phyloP scores from a whole-genome alignment of 2,888 invertebrate species.

The Lepidonotus clava region DNA sequence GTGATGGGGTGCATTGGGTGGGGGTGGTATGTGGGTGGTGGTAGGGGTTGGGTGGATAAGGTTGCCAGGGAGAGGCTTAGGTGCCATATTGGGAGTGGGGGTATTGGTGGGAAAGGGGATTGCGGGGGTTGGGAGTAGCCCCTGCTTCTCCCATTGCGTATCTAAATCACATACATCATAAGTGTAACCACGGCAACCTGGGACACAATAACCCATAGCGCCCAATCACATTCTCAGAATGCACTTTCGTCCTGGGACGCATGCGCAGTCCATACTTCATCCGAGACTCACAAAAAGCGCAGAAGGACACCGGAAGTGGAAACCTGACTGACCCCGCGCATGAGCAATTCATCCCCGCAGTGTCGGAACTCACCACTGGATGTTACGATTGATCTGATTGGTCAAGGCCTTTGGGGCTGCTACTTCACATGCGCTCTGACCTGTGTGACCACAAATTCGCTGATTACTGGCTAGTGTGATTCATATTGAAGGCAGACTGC shows the following conservation, averaged over 20 bases:
- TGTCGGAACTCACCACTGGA: too few species aligned
- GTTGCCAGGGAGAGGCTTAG: too few species aligned
- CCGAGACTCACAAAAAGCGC: too few species aligned
- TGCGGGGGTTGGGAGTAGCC: background rate
- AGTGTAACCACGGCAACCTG: background rate
- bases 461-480: background rate
- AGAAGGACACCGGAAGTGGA: too few species aligned
- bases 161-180: background rate
- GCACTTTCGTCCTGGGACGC: background rate
- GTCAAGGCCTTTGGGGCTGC: background rate
- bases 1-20: too few species aligned
- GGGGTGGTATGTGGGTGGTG: too few species aligned
- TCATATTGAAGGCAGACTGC: too few species aligned
- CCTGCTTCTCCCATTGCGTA: background rate
- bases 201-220: background rate
- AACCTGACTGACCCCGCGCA: too few species aligned
- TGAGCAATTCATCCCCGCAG: background rate
- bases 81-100: too few species aligned
- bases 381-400: slow-evolving; percentile 12
- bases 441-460: background rate
- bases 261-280: background rate
- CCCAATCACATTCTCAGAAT: background rate
- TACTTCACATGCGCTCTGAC: slow-evolving; percentile 5
- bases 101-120: too few species aligned
- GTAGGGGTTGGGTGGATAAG: too few species aligned